Base-by-base conservation (phyloP, 2,797 vertebrate genomes). In the Pempheris klunzingeri region DNA sequence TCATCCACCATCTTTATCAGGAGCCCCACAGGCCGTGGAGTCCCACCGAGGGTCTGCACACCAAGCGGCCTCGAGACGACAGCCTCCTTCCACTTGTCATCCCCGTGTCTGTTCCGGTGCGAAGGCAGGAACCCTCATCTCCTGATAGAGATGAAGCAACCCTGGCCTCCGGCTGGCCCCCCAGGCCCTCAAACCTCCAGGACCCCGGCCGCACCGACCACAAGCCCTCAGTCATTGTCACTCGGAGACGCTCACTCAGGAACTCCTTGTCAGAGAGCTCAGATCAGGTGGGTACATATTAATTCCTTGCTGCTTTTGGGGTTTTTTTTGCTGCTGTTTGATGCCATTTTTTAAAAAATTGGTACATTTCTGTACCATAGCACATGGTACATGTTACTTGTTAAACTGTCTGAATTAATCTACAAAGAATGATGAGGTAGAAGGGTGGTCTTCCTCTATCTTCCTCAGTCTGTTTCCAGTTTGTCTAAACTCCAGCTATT, bases 81-180 rank as follows among this genome's bases (percentile, higher is more conserved):
- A 95, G 93, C 74, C 94, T 99, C 3, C 85, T 96, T 15, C 98
- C 98, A 2, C 96, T 99, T 38, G 96, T 99, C 85, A 99, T 99
- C 89, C 98, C 98, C 0, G 98, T 99, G 50, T 99, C 98, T 0
- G 98, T 99, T 61, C 98, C 98, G 1, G 98, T 99, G 71, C 95
- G 94, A 72, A 92, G 94, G 77, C 91, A 94, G 64, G 96, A 96
- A 5, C 89, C 93, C 4, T 86, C 93, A 0, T 95, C 93, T 58
- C 88, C 93, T 0, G 94, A 94, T 53, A 90, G 93, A 32, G 96
- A 96, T 0, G 93, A 92, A 0, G 88, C 87, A 0, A 92, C 93
- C 17, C 92, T 94, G 4, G 86, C 93, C 67, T 86, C 95, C 81
- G 77, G 66, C 88, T 95, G 94, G 94, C 81, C 88, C 4, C 92